Evolutionary conservation across 2,113 vertebrate genomes (phyloP).

Genomic region (Pagrus major): DNA sequence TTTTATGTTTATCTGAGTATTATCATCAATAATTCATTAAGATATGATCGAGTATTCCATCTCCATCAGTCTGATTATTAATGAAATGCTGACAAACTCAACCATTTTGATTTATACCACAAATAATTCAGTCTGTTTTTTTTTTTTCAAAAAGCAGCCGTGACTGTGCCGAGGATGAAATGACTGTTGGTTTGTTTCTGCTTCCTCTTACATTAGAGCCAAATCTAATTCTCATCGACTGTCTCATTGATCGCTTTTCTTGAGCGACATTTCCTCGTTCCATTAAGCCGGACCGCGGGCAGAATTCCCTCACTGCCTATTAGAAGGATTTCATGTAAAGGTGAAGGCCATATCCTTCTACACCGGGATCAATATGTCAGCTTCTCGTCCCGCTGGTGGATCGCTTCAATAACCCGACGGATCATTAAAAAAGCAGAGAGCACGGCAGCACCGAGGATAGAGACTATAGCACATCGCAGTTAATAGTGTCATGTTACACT

Average conservation of each 20-base stretch:
- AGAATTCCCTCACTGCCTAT: constrained; percentile 41
- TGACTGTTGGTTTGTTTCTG: neutral
- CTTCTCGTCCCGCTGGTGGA: neutral
- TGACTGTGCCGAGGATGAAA: neutral
- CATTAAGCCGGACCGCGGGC: constrained; percentile 37
- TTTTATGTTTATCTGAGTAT: neutral
- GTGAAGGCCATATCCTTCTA: constrained; percentile 47
- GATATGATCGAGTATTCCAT: too few relatives aligned
- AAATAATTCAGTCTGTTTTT: neutral
- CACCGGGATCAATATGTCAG: constrained; percentile 38
- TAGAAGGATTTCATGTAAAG: constrained; percentile 41
- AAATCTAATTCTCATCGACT: constrained; percentile 46
- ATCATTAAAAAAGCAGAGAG: constrained; percentile 24
- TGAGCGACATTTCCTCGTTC: constrained; percentile 49
- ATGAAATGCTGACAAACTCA: neutral
- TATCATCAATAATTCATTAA: neutral
- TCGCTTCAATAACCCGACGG: constrained; percentile 10
- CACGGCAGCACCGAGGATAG: neutral
- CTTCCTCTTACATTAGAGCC: constrained; percentile 9
- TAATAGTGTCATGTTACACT: neutral
- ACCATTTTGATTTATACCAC: neutral
- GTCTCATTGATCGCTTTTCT: constrained; percentile 35
- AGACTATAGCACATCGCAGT: neutral
- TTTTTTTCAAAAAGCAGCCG: neutral
- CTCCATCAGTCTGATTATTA: neutral